A percentile compares a stretch with the other conserved stretches of the same genome.
phyloP scores from a whole-genome alignment of 2,888 invertebrate genomes.

The Lucinisca nassula region DNA sequence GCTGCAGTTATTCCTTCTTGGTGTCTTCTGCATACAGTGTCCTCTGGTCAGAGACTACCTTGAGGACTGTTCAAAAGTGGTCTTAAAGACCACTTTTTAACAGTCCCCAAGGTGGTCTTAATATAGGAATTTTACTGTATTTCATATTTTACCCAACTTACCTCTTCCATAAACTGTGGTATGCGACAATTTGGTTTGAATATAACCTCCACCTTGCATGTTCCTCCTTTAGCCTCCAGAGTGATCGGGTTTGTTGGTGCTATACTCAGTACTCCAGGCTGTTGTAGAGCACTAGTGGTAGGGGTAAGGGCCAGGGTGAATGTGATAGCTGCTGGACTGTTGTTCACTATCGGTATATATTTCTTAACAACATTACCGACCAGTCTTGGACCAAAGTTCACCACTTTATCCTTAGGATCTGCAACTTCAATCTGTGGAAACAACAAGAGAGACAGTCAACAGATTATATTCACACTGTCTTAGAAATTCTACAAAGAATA shows the following conservation, averaged over 20 bases:
- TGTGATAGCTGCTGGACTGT: slow-evolving; percentile 86
- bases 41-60: no score
- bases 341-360: slow-evolving; percentile 87
- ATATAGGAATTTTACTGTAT: no score
- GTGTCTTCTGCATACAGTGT: no score
- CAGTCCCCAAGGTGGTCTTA: no score
- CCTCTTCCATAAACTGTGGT: slow-evolving; percentile 87
- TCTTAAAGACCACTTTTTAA: no score
- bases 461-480: no score
- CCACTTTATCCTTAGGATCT: slow-evolving; percentile 85
- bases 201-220: slow-evolving; percentile 84
- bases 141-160: no score
- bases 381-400: slow-evolving; percentile 86
- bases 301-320: slow-evolving; percentile 87
- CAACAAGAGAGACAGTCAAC: no score
- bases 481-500: no score
- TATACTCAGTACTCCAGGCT: slow-evolving; percentile 80
- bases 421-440: slow-evolving; percentile 86
- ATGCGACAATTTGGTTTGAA: slow-evolving; percentile 86
- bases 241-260: slow-evolving; percentile 83
- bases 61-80: no score
- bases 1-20: no score
- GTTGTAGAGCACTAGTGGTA: slow-evolving; percentile 81
- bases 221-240: slow-evolving; percentile 84
- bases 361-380: slow-evolving; percentile 85